Conservation (phyloP, 2,888 invertebrate genomes). For the Agrochola macilenta region DNA sequence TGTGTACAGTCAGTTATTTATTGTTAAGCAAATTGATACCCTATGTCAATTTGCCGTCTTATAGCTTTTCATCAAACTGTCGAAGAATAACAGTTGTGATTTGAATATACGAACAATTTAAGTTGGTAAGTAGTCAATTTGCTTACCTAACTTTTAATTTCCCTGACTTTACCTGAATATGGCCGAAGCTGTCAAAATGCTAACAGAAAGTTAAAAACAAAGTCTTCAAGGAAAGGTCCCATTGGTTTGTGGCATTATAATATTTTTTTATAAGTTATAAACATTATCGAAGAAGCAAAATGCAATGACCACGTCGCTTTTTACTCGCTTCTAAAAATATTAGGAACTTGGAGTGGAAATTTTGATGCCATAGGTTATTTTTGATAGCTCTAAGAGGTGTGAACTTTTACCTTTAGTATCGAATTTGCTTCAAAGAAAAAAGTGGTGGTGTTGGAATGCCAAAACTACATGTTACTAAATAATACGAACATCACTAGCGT, state of each 20-base stretch:
- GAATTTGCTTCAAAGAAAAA: no score
- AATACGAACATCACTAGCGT: no score
- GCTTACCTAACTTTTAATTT: neutral
- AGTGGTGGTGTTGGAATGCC: no score
- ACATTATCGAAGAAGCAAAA: neutral
- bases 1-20: no score
- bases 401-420: no score
- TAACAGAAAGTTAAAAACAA: neutral
- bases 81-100: no score
- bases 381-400: neutral
- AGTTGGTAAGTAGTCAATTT: neutral
- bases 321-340: constrained; percentile 15
- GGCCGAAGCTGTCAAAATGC: neutral
- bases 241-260: neutral
- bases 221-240: neutral
- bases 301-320: no score
- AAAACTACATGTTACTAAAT: no score
- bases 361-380: neutral
- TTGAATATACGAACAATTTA: no score
- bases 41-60: no score
- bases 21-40: no score
- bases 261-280: neutral
- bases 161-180: neutral
- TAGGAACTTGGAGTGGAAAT: neutral
- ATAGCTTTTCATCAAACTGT: no score